Base-by-base conservation (phyloP, 2,888 invertebrate genomes). In the Xylocampa areola region DNA sequence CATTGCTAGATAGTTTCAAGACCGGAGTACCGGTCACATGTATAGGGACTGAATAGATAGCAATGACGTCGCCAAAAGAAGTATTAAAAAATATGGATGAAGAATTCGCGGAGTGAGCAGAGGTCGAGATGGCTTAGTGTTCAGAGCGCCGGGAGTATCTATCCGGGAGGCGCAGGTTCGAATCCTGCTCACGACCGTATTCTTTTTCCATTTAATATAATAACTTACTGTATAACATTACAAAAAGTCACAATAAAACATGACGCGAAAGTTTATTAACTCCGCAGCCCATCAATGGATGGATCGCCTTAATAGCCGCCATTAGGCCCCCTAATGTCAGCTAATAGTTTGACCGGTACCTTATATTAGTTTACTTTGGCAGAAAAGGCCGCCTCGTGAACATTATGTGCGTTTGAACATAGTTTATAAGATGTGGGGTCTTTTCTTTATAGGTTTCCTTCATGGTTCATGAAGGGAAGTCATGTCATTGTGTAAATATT, bases 291-390 rank as follows among this genome's bases (percentile, higher is more conserved):
- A 36, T 54, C 16, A 35, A 40, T 55, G 33, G 47, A 33, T 13
- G 40, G 40, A 40, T 64, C 35, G 36, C 27, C 35, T 23, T 63
- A 63, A 69, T 69, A 40, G 50, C 45, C 50, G 17, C n/a, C 49
- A 51, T 63, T 69, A 49, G 27, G 40, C 17, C 33, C 55, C 37
- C 52, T 73, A 63, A 69, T 55, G 58, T 47, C 25, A 17, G 66
- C 58, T 70, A 74, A 71, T 71, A 66, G 66, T 59, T 70, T 55
- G 61, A 49, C 67, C 67, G 55, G 27, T 39, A 55, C 66, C 43
- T 65, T 49, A 52, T 61, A 70, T 74, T 74, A 54, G 62, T 71
- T 74, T 74, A 66, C 53, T 60, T 41, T 19, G 44, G 10, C 16
- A 16, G 51, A 70, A 70, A 63, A 57, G 48, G 44, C 44, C 19